Conservation (phyloP, 2,797 vertebrate genomes). For the Choloepus didactylus region DNA sequence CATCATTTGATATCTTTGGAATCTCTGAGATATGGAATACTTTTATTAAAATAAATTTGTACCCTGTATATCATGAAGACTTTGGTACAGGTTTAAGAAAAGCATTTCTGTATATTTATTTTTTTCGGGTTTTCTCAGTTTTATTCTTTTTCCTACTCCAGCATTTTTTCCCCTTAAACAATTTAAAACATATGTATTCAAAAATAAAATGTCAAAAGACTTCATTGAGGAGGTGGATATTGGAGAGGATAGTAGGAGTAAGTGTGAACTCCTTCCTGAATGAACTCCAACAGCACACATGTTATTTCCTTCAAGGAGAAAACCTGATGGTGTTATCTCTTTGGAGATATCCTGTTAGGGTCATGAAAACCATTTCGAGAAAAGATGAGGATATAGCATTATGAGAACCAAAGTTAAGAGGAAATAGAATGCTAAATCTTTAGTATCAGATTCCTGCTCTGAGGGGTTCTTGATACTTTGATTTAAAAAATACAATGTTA, state of each 20-base stretch:
- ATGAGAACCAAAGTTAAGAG: conserved; percentile 30
- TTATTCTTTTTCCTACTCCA: conserved; percentile 65
- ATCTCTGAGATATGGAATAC: conserved; percentile 82
- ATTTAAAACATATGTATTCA: conserved; percentile 76
- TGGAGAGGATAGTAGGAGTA: conserved; percentile 73
- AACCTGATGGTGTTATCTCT: conserved; percentile 71
- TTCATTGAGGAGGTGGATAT: conserved; percentile 73
- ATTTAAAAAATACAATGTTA: neutral
- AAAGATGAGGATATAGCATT: conserved; percentile 28
- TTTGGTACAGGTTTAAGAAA: conserved; percentile 78
- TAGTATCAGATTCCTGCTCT: conserved; percentile 11
- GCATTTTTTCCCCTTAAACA: conserved; percentile 70
- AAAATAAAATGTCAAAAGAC: conserved; percentile 80
- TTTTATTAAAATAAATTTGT: conserved; percentile 84
- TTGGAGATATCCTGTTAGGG: conserved; percentile 64
- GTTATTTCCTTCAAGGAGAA: conserved; percentile 71
- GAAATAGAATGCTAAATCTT: conserved; percentile 67
- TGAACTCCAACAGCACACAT: conserved; percentile 73
- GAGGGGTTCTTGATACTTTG: conserved; percentile 44
- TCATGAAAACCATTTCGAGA: conserved; percentile 69
- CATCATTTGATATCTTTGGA: conserved; percentile 85
- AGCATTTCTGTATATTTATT: conserved; percentile 71
- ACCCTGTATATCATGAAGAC: conserved; percentile 1
- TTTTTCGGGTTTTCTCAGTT: conserved; percentile 69
- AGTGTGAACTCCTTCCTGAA: conserved; percentile 76